phyloP scores from a whole-genome alignment of 2,797 vertebrate genomes.

The Clarias platycephalus region DNA sequence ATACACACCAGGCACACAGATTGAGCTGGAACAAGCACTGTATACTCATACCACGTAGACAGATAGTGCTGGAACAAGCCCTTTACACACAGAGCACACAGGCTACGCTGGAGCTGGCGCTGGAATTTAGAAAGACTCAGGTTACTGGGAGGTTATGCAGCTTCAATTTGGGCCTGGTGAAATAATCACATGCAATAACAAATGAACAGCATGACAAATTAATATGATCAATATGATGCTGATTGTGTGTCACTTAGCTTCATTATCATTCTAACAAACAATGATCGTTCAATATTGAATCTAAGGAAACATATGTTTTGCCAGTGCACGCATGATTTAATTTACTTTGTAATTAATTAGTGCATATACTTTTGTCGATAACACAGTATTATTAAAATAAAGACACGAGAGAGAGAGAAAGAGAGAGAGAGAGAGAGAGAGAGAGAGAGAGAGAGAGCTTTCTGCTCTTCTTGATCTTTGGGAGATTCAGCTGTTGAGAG shows the following conservation, averaged over 20 bases:
- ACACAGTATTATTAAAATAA: background rate
- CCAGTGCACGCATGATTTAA: background rate
- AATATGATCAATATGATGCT: background rate
- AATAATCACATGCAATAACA: background rate
- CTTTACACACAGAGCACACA: constrained; percentile 32
- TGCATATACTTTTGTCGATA: background rate
- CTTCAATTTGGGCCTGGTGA: background rate
- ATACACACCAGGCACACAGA: constrained; percentile 36
- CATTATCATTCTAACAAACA: background rate
- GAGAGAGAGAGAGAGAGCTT: no score
- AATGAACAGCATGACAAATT: background rate
- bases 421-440: background rate
- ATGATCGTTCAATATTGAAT: background rate
- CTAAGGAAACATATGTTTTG: background rate
- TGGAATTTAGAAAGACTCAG: constrained; percentile 3
- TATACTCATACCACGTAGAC: constrained; percentile 25
- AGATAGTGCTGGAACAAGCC: constrained; percentile 17
- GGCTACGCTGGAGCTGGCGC: constrained; percentile 22
- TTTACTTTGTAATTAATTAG: background rate
- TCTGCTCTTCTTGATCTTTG: background rate
- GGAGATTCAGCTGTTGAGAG: background rate
- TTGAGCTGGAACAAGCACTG: constrained; percentile 33
- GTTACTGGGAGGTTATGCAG: background rate
- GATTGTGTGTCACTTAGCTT: background rate
- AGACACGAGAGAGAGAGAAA: background rate